A percentile compares a stretch with the other conserved stretches of the same genome.
These are phyloP conservation scores for Bufo gargarizans DNA, from an alignment of 2,113 vertebrate genomes.

Conservation along the genomic window DNA sequence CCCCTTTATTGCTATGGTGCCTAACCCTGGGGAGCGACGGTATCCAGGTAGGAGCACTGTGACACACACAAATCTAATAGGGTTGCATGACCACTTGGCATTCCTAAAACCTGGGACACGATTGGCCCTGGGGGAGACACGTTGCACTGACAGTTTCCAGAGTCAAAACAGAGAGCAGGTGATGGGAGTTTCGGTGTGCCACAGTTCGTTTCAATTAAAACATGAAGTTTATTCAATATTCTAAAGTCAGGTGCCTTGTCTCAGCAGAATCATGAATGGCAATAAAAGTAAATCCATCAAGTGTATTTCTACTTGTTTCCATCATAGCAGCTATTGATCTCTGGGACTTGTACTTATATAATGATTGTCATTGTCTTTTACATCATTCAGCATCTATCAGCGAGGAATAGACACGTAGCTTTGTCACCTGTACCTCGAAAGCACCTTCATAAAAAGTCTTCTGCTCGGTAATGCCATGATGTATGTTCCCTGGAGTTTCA, in stretches of 20 bases:
- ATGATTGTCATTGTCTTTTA: not conserved
- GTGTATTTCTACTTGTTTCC: not conserved
- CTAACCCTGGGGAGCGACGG: too few relatives aligned
- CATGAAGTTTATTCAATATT: too few relatives aligned
- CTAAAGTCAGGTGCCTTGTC: not conserved
- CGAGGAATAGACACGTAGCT: not conserved
- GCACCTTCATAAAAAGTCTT: not conserved
- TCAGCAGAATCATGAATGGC: not conserved
- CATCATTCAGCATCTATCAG: not conserved
- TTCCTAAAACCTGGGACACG: too few relatives aligned
- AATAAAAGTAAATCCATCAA: not conserved
- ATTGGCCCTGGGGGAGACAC: too few relatives aligned
- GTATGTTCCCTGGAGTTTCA: not conserved
- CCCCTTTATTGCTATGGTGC: too few relatives aligned
- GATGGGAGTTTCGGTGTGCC: too few relatives aligned
- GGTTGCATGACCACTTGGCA: too few relatives aligned
- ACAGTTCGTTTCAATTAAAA: too few relatives aligned
- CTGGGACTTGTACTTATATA: not conserved
- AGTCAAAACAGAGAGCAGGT: too few relatives aligned
- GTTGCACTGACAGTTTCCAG: too few relatives aligned
- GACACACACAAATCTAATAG: too few relatives aligned
- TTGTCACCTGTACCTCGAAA: not conserved
- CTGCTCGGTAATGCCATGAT: not conserved
- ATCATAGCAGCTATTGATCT: not conserved
- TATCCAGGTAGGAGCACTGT: too few relatives aligned